phyloP scores from a whole-genome alignment of 1,140 invertebrate genomes.

The Vanessa tameamea region DNA sequence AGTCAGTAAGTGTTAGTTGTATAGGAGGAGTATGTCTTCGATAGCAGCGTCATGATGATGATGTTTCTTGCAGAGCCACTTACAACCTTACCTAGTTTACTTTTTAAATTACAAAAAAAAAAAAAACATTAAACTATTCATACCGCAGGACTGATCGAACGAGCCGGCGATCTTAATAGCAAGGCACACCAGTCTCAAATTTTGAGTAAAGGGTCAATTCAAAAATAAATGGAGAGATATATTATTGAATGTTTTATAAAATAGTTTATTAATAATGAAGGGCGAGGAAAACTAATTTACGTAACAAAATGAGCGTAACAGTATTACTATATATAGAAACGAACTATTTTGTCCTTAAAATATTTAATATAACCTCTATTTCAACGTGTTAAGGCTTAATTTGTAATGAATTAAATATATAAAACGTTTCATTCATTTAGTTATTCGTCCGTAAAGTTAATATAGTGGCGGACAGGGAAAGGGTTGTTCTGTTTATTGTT shows the following conservation, averaged over 20 bases:
- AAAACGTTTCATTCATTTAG: neutral
- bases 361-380: neutral
- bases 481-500: slow-evolving; percentile 13
- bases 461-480: slow-evolving; percentile 10
- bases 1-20: too few species aligned
- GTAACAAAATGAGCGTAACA: slow-evolving; percentile 6
- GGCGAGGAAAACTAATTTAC: slow-evolving; percentile 1
- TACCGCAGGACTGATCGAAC: too few species aligned
- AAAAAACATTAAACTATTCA: too few species aligned
- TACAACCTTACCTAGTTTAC: too few species aligned
- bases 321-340: slow-evolving; percentile 5
- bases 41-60: too few species aligned
- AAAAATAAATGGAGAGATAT: too few species aligned
- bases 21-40: too few species aligned
- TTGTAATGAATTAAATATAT: neutral
- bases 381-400: neutral
- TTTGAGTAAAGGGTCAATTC: too few species aligned
- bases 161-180: too few species aligned
- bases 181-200: too few species aligned
- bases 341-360: neutral
- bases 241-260: neutral
- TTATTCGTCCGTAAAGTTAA: slow-evolving; percentile 12
- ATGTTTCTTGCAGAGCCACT: too few species aligned
- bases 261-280: neutral
- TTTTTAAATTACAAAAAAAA: too few species aligned